Conservation (phyloP, 2,113 vertebrate species). For the Bufo gargarizans region DNA sequence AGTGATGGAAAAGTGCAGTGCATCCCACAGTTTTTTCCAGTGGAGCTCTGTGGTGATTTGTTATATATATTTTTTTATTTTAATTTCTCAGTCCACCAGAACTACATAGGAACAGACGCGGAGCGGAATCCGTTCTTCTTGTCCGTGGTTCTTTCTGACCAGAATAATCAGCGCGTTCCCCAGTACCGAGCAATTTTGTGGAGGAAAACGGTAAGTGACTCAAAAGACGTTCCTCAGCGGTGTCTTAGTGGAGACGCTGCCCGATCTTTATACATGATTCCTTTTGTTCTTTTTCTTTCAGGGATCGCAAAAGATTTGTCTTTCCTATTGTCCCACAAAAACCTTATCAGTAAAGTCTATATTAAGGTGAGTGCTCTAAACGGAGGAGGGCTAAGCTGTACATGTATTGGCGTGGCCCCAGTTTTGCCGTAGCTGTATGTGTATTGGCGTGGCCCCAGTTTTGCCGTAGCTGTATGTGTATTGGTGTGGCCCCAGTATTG, state of each 20-base stretch:
- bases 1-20: too few species aligned
- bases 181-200: slow-evolving; percentile 97
- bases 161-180: slow-evolving; percentile 94
- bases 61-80: slow-evolving; percentile 14
- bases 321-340: slow-evolving; percentile 98
- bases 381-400: not conserved
- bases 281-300: slow-evolving; percentile 64
- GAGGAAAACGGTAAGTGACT: slow-evolving; percentile 89
- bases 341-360: slow-evolving; percentile 98
- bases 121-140: slow-evolving; percentile 97
- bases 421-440: too few species aligned
- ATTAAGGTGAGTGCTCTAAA: slow-evolving; percentile 82
- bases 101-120: slow-evolving; percentile 91
- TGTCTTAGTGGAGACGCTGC: too few species aligned
- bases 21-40: too few species aligned
- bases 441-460: too few species aligned
- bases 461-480: too few species aligned
- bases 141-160: slow-evolving; percentile 95
- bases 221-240: not conserved
- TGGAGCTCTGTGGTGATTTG: not conserved
- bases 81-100: slow-evolving; percentile 87
- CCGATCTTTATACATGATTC: fast-evolving
- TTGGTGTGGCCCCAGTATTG: too few species aligned
- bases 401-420: too few species aligned
- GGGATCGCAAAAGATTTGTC: slow-evolving; percentile 98